These are phyloP conservation scores for Syngnathus floridae DNA, from an alignment of 2,113 vertebrate species.

Conservation along the genomic window DNA sequence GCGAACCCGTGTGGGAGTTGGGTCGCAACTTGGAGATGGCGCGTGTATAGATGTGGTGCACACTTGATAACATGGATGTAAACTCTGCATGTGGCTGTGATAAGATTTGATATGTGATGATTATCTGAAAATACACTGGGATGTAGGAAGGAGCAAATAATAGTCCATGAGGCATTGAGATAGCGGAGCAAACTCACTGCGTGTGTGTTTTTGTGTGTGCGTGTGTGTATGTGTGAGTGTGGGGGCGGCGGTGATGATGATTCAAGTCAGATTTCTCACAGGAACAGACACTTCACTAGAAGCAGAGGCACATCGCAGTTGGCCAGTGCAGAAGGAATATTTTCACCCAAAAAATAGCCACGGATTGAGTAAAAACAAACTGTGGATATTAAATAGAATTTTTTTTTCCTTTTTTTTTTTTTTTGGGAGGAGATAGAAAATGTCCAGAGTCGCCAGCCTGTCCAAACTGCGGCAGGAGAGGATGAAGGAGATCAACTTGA, in stretches of 20 bases:
- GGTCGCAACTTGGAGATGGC: not conserved
- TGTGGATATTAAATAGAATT: not conserved
- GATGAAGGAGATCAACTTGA: conserved; percentile 47
- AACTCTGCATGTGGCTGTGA: not conserved
- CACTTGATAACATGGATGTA: not conserved
- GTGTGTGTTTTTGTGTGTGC: conserved; percentile 1
- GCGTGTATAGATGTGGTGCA: not conserved
- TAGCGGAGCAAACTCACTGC: conserved; percentile 10
- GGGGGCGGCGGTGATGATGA: conserved; percentile 54
- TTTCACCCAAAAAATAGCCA: not conserved
- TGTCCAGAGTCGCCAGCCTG: conserved; percentile 51
- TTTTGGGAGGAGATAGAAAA: conserved; percentile 17
- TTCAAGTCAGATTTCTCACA: conserved; percentile 63
- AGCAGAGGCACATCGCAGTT: conserved; percentile 49
- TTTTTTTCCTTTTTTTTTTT: not conserved
- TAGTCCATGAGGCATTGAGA: conserved; percentile 15
- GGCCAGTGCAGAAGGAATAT: conserved; percentile 22
- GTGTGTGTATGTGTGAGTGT: conserved; percentile 12
- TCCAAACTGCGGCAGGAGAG: conserved; percentile 54
- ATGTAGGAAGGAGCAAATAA: conserved; percentile 16
- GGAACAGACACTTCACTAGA: conserved; percentile 55
- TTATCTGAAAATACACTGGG: conserved; percentile 12
- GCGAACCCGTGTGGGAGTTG: not conserved
- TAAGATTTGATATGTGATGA: not conserved
- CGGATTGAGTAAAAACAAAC: not conserved